Evolutionary conservation across 2,797 vertebrate species (phyloP).

Genomic region (Potorous gilbertii): DNA sequence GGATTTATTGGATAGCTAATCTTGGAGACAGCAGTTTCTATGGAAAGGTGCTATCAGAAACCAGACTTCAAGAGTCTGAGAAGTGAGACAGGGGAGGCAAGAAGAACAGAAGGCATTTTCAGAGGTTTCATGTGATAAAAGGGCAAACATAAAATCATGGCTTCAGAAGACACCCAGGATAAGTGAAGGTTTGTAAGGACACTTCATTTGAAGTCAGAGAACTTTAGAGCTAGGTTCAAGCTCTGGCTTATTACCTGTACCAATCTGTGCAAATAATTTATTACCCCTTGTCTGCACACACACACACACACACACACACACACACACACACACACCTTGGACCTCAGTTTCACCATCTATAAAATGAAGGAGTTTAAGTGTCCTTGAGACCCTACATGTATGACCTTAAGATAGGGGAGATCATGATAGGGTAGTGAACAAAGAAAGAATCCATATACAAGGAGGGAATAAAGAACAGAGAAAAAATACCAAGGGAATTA

Average conservation of each 20-base stretch:
- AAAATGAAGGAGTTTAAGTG: not conserved
- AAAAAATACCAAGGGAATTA: not conserved
- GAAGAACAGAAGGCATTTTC: not conserved
- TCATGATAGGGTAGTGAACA: not conserved
- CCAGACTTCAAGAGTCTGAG: not conserved
- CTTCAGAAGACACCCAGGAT: not conserved
- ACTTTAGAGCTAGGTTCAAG: not conserved
- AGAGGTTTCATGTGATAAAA: not conserved
- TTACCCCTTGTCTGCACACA: too few species aligned
- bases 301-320: too few species aligned
- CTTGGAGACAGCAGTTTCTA: not conserved
- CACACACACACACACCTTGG: not conserved
- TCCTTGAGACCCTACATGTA: not conserved
- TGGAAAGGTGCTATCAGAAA: not conserved
- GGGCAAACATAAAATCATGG: not conserved
- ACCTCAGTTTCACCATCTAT: not conserved
- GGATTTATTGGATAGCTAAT: not conserved
- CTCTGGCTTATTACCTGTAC: not conserved
- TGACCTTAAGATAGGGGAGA: not conserved
- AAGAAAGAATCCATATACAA: not conserved
- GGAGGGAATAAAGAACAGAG: not conserved
- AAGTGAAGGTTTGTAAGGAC: not conserved
- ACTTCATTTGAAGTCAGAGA: not conserved
- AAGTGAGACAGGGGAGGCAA: not conserved
- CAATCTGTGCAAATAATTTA: not conserved